Evolutionary conservation across 2,797 vertebrate genomes (phyloP), one percentile per base, ranked within the genome.

Genomic region (Argentina silus): DNA sequence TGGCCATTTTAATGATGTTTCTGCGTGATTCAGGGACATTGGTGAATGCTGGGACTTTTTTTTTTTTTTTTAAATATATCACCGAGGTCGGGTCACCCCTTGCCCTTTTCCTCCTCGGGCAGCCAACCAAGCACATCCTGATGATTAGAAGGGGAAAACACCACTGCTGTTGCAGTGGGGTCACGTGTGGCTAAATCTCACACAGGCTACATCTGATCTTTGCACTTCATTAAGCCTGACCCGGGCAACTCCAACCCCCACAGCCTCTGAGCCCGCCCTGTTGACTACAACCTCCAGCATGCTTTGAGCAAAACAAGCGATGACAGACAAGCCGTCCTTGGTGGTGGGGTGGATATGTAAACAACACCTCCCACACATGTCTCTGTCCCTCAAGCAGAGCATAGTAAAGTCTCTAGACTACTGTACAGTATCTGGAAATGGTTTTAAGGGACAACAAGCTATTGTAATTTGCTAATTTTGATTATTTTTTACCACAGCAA

Each of bases 101-200:
- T 51, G 80, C 87, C 85, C 81, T 89, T 77, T 82, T 59, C 55
- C 63, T 72, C 67, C 64, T 0, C 9, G 57, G 23, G 57, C 69
- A n/a, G 71, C 66, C 73, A 59, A 69, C 51, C n/a, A 9, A 77
- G 72, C 74, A 72, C 71, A 70, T 78, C 65, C 9, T 8, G 14
- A 27, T 87, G 86, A 92, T 91, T 89, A 82, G 81, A 87, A 77
- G 79, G 81, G 80, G 78, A 43, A 84, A 82, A 88, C 77, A 78
- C 62, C 51, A 42, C 68, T 59, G 21, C 74, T 74, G n/a, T n/a
- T n/a, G n/a, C n/a, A n/a, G n/a, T n/a, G 2, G 66, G 74, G 65
- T 73, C 72, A 81, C 68, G 23, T 75, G 43, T 65, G 72, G 70
- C 69, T 14, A 55, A 71, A 69, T 79, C 82, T 86, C 70, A 75